Evolutionary conservation across 2,113 vertebrate genomes (phyloP), one percentile per base, ranked within the genome.

Genomic region (Probosciger aterrimus): DNA sequence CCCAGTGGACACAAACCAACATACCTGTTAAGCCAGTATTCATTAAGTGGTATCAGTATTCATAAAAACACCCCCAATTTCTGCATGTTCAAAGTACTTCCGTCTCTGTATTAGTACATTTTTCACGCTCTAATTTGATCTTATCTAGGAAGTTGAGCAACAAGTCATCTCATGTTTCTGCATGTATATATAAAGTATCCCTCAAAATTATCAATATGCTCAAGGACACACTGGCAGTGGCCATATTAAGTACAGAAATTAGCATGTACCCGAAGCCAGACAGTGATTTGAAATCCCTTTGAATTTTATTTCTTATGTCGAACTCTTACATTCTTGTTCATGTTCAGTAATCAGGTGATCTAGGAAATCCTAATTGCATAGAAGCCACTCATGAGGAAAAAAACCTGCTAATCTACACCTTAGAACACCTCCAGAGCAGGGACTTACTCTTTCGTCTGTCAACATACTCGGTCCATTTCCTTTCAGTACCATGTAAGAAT

Each of bases 41-140:
- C 52, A 75, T 0, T 53, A 35, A 50, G 43, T 33, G 0, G 35
- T 24, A 59, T 0, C 53, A 65, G 15, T 13, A 37, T 14, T 49
- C 8, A 49, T 19, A 37, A 43, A 63, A 64, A 64, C 25, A 3
- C 0, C 2, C 3, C 17, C 30, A 52, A n/a, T 18, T 11, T 47
- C 15, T 33, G 16, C n/a, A 43, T 22, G 10, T 22, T 41, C 33
- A 47, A 71, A 46, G 8, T 5, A 33, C 19, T 53, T 63, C 20
- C 6, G 14, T 28, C 50, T 57, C 60, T 35, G 6, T 4, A 50
- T 47, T 43, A 50, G 8, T 27, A 23, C 7, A 10, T 25, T 86
- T 83, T 76, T 43, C 49, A 60, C 10, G 15, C 15, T 71, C 52
- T 39, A 24, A 30, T 47, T 37, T 79, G 7, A 7, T 14, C 41